Evolutionary conservation across 2,113 vertebrate genomes (phyloP), one percentile per base, ranked within the genome.

Genomic region (Tricholaema leucomelas): DNA sequence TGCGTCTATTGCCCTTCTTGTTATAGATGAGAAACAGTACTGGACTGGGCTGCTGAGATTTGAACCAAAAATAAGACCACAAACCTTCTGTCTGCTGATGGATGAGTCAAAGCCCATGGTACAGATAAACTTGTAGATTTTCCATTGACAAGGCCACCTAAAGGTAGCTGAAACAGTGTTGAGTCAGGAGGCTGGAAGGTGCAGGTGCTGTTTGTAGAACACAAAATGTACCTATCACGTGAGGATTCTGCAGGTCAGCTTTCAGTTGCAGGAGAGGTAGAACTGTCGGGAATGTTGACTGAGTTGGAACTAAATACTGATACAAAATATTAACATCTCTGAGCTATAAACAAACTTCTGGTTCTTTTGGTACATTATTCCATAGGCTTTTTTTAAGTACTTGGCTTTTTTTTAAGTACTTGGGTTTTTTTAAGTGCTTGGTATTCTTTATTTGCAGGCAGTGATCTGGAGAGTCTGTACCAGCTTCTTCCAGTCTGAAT

Each of bases 371-470:
- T 77, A 59, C 14, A 8, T 30, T 58, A 33, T 78, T 59, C 42
- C 52, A 63, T 27, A 23, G 66, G 8, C 30, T 90, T 73, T 52
- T n/a, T 78, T 93, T 8, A 50, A 50, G 18, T n/a, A 5, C 6
- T 84, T 87, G 10, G 3, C n/a, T n/a, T n/a, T n/a, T n/a, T n/a
- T n/a, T n/a, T n/a, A n/a, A n/a, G n/a, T n/a, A n/a, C n/a, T n/a
- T n/a, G n/a, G n/a, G n/a, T n/a, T n/a, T n/a, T n/a, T 78, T 93
- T 8, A 50, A 50, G 18, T n/a, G 5, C 6, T 84, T 87, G 10
- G 3, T 63, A 12, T 82, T 92, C 40, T 88, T 94, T 85, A 8
- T 95, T 90, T 85, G 11, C 85, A 98, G 97, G 71, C 46, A 9
- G 65, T 86, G 75, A 64, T 65, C 73, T 75, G 76, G 73, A 79